Percentiles rank a stretch among this genome's conserved stretches.
These are phyloP conservation scores for Chaetops frenatus DNA, from an alignment of 2,113 vertebrate species.

Conservation along the genomic window DNA sequence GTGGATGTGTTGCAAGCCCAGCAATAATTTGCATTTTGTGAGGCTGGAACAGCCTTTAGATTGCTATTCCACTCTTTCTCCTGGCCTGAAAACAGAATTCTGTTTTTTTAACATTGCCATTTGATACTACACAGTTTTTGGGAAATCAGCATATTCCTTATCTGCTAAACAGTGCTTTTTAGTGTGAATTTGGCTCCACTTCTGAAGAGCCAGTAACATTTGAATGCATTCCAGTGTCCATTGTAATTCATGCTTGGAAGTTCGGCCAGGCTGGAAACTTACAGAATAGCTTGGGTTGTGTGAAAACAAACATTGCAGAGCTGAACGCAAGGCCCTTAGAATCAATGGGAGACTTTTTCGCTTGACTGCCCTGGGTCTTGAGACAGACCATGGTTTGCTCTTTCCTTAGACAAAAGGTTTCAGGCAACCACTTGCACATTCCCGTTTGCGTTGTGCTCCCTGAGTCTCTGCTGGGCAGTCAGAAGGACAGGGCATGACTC, in stretches of 20 bases:
- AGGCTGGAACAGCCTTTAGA: neutral
- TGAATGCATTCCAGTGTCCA: neutral
- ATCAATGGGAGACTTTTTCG: neutral
- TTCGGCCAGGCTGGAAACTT: neutral
- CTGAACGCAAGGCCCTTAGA: neutral
- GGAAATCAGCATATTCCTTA: neutral
- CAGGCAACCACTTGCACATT: neutral
- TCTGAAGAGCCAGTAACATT: neutral
- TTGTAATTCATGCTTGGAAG: neutral
- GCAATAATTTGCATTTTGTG: neutral
- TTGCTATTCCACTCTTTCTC: neutral
- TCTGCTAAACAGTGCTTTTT: neutral
- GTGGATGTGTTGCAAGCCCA: neutral
- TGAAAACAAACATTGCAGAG: neutral
- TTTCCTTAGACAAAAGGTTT: neutral
- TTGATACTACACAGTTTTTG: neutral
- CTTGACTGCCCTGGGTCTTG: neutral
- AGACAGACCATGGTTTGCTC: neutral
- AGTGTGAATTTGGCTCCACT: neutral
- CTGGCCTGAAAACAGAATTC: neutral
- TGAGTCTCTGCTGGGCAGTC: neutral
- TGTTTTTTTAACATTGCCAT: neutral
- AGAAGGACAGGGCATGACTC: neutral
- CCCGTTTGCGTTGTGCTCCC: neutral
- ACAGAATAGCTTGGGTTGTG: neutral